Conservation (phyloP, 1,140 invertebrate genomes). For the Panagrolaimus sp. region DNA sequence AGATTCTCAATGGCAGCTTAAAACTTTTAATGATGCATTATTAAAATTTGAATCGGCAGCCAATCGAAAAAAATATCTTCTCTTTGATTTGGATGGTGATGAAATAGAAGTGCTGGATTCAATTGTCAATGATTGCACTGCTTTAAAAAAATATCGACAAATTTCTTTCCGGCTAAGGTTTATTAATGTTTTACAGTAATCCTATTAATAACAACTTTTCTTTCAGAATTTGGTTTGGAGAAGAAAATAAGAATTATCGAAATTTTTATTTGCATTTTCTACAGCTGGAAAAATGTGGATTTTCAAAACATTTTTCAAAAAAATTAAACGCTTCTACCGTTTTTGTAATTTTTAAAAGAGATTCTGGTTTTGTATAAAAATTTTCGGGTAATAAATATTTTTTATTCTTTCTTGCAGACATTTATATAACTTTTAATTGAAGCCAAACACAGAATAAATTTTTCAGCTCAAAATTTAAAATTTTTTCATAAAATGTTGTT, state of each 20-base stretch:
- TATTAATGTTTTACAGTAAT: background rate
- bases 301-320: background rate
- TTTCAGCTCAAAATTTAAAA: too few relatives aligned
- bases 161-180: slow-evolving; percentile 4
- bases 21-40: background rate
- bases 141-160: background rate
- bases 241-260: slow-evolving; percentile 5
- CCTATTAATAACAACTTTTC: background rate
- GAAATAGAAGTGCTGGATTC: background rate
- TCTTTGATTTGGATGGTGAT: slow-evolving; percentile 9
- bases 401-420: too few relatives aligned
- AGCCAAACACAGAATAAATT: too few relatives aligned
- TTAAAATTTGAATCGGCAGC: background rate
- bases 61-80: background rate
- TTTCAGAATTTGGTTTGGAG: slow-evolving; percentile 2
- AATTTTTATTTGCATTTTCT: background rate
- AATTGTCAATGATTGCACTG: background rate
- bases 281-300: slow-evolving; percentile 1
- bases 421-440: too few relatives aligned
- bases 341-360: slow-evolving; percentile 5
- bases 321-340: background rate
- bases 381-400: background rate
- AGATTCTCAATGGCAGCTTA: background rate
- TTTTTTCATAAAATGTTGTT: too few relatives aligned
- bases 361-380: background rate